A percentile compares a stretch with the other conserved stretches of the same genome.
phyloP scores from a whole-genome alignment of 2,888 invertebrate species.

The Trichopoda pennipes region DNA sequence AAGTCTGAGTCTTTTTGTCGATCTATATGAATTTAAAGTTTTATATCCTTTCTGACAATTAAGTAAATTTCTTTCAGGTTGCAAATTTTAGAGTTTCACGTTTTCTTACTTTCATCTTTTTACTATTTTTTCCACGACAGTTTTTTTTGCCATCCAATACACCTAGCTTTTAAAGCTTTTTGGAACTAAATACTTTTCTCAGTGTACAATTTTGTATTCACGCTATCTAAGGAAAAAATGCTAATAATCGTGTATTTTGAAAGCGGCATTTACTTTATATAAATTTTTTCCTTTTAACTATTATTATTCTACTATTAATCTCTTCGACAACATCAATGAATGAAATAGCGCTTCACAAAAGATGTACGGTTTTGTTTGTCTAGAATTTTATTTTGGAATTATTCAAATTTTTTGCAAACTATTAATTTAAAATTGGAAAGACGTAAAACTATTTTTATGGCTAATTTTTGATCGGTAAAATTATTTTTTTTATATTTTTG shows the following conservation, averaged over 20 bases:
- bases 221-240: neutral
- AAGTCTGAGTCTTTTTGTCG: too few species aligned
- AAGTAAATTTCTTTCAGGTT: too few species aligned
- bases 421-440: neutral
- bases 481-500: neutral
- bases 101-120: too few species aligned
- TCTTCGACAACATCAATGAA: slow-evolving; percentile 1
- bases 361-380: slow-evolving; percentile 14
- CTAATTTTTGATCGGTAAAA: neutral
- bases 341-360: slow-evolving; percentile 12
- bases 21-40: too few species aligned
- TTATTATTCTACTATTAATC: neutral
- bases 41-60: too few species aligned
- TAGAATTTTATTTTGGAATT: slow-evolving; percentile 38
- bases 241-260: neutral
- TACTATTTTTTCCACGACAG: too few species aligned
- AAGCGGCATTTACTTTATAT: neutral
- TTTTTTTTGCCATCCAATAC: too few species aligned
- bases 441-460: slow-evolving; percentile 1
- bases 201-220: neutral
- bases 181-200: neutral
- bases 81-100: too few species aligned
- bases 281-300: neutral
- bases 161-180: too few species aligned
- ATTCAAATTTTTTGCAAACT: slow-evolving; percentile 44